Evolutionary conservation across 2,797 vertebrate species (phyloP).

Genomic region (Thripadectes ignobilis): DNA sequence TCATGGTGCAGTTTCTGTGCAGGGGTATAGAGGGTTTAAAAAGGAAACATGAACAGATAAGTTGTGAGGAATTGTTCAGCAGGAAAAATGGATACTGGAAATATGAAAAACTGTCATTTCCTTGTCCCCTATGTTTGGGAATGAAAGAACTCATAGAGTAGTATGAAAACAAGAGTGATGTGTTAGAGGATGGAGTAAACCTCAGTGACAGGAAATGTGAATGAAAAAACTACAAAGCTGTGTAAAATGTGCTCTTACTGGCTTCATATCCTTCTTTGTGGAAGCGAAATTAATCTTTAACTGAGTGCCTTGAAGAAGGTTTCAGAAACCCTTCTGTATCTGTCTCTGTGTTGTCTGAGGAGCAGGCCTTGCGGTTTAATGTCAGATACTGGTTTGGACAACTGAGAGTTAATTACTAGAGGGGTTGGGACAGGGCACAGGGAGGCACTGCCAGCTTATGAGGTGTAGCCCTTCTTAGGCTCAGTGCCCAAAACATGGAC

Average conservation of each 20-base stretch:
- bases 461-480: background rate
- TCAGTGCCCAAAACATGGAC: background rate
- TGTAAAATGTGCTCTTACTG: background rate
- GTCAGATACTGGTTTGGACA: background rate
- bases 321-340: background rate
- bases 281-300: background rate
- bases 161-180: background rate
- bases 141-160: background rate
- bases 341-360: background rate
- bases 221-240: background rate
- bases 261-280: background rate
- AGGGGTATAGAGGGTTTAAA: background rate
- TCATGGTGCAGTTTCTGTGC: background rate
- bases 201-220: background rate
- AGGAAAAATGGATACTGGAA: background rate
- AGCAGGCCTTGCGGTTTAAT: background rate
- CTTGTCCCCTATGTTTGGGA: background rate
- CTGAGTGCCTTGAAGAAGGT: background rate
- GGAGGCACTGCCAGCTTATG: background rate
- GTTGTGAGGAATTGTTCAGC: background rate
- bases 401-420: background rate
- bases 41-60: background rate
- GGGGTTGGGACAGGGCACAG: background rate
- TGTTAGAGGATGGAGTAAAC: accelerated
- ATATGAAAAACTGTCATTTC: background rate